Conservation (phyloP, 2,797 vertebrate genomes). For the Siniperca undulata region DNA sequence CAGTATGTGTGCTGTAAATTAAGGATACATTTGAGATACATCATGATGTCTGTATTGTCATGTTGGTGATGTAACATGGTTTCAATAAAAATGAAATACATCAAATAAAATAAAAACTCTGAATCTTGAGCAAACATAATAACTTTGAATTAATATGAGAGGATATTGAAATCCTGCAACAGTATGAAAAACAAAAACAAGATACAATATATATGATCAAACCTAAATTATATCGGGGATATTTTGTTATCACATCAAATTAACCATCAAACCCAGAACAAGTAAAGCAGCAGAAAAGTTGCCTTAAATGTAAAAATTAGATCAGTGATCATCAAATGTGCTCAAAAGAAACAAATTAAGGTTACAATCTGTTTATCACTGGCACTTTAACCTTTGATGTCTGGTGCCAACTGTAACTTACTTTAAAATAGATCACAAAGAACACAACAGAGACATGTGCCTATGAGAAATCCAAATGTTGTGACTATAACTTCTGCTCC, state of each 20-base stretch:
- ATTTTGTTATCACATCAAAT: not conserved
- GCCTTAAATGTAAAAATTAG: not conserved
- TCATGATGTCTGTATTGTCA: not conserved
- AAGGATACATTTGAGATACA: not conserved
- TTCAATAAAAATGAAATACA: not conserved
- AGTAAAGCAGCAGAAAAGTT: not conserved
- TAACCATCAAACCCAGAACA: not conserved
- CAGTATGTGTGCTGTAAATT: too few relatives aligned
- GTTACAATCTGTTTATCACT: not conserved
- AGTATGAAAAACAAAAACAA: not conserved
- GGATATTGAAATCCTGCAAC: not conserved
- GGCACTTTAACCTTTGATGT: not conserved
- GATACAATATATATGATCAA: not conserved
- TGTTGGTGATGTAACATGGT: not conserved
- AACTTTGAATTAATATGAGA: not conserved
- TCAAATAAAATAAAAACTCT: not conserved
- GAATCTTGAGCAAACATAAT: not conserved
- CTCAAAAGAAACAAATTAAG: not conserved
- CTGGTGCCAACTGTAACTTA: not conserved
- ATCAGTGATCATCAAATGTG: not conserved
- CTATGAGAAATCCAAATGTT: conserved; percentile 57
- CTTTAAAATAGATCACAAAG: conserved; percentile 43
- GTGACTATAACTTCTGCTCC: conserved; percentile 48
- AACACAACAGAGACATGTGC: conserved; percentile 31
- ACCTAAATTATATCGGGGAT: not conserved